Percentiles rank a stretch among this genome's conserved stretches.
Conservation (phyloP, 2,113 vertebrate genomes). For the Pluvianellus socialis region DNA sequence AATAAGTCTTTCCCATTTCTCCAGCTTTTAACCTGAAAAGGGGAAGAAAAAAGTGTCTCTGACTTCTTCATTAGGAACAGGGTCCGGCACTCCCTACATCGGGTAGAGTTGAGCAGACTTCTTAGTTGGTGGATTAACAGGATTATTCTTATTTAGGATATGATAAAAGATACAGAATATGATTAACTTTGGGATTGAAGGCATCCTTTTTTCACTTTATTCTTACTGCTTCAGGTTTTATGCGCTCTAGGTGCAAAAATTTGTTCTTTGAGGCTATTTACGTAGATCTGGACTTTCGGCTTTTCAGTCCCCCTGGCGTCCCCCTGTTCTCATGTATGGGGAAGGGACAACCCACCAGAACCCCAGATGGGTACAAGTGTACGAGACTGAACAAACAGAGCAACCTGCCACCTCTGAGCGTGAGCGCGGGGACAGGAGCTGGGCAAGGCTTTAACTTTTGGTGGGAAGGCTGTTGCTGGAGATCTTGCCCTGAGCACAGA, state of each 20-base stretch:
- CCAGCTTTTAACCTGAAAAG: background rate
- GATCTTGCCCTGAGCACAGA: background rate
- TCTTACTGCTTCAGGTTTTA: background rate
- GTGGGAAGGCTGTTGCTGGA: background rate
- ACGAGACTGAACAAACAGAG: background rate
- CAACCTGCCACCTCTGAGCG: background rate
- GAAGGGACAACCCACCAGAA: background rate
- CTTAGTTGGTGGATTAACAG: background rate
- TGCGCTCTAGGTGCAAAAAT: background rate
- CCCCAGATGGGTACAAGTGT: background rate
- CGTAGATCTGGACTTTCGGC: background rate
- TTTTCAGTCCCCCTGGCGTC: background rate
- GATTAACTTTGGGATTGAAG: background rate
- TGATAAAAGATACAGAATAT: background rate
- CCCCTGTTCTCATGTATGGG: background rate
- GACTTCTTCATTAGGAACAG: background rate
- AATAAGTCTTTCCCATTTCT: background rate
- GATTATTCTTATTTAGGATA: background rate
- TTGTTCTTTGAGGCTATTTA: background rate
- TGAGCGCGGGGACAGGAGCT: background rate
- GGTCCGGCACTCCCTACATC: rapidly evolving
- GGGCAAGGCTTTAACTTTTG: background rate
- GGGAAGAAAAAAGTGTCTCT: background rate
- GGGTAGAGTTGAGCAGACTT: background rate
- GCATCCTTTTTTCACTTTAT: background rate